Evolutionary conservation across 2,113 vertebrate species (phyloP).

Genomic region (Oreocharis arfaki): DNA sequence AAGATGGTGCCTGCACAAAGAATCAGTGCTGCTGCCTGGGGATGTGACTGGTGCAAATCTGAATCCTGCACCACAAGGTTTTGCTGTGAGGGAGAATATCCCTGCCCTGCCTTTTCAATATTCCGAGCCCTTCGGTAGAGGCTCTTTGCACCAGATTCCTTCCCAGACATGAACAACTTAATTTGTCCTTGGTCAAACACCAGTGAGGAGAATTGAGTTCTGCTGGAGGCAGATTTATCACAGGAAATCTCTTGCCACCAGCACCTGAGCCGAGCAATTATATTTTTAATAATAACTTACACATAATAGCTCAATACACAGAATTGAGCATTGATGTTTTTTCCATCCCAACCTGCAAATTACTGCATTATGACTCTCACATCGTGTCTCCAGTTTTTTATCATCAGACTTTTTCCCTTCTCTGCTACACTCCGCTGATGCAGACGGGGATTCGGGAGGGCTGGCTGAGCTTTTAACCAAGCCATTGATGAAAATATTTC

Average conservation of each 20-base stretch:
- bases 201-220: neutral
- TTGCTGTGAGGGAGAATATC: neutral
- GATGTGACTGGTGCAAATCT: neutral
- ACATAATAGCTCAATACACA: neutral
- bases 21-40: neutral
- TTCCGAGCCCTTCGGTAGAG: neutral
- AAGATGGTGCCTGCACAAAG: neutral
- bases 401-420: neutral
- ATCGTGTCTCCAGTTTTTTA: neutral
- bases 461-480: neutral
- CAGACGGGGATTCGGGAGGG: neutral
- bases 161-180: neutral
- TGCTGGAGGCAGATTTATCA: neutral
- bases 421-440: neutral
- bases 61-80: neutral
- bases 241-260: neutral
- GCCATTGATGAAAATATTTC: neutral
- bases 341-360: neutral
- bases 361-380: neutral
- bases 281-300: neutral
- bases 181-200: neutral
- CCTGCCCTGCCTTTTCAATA: neutral
- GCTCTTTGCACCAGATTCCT: neutral
- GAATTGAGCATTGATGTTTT: neutral
- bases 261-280: conserved; percentile 2